Percentiles rank a stretch among this genome's conserved stretches.
Evolutionary conservation across 2,888 invertebrate genomes (phyloP).

Genomic region (Agrypnus murinus): DNA sequence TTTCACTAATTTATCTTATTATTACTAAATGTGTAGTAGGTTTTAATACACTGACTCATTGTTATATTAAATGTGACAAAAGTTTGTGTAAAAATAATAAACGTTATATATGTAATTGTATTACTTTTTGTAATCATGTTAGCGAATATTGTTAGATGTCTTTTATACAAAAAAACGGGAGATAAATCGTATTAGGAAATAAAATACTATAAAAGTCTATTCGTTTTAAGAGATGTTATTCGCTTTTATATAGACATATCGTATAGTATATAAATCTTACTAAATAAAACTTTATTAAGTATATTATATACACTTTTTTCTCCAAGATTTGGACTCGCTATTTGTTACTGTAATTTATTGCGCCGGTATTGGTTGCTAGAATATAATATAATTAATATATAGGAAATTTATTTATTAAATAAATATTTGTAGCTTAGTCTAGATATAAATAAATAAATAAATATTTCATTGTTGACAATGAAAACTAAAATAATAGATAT

Average conservation of each 20-base stretch:
- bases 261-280: conserved; percentile 30
- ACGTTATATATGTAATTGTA: conserved; percentile 13
- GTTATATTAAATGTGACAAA: conserved; percentile 3
- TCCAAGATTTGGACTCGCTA: conserved; percentile 3
- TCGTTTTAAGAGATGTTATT: conserved; percentile 36
- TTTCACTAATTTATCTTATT: too few relatives aligned
- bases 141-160: conserved; percentile 46
- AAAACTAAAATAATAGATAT: too few relatives aligned
- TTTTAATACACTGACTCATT: conserved; percentile 8
- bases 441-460: too few relatives aligned
- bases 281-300: conserved; percentile 26
- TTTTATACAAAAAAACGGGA: conserved; percentile 51
- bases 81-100: conserved; percentile 15
- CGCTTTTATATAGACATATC: conserved; percentile 49
- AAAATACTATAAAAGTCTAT: conserved; percentile 31
- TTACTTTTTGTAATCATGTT: conserved; percentile 35
- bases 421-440: conserved; percentile 16
- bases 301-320: conserved; percentile 33
- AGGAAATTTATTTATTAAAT: conserved; percentile 26
- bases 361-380: conserved; percentile 8
- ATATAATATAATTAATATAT: conserved; percentile 2
- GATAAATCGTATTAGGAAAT: conserved; percentile 37
- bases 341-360: conserved; percentile 26
- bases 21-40: too few relatives aligned
- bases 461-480: conserved; percentile 21